These are phyloP conservation scores for Seriola rivoliana DNA, from an alignment of 2,113 vertebrate species.

Conservation along the genomic window DNA sequence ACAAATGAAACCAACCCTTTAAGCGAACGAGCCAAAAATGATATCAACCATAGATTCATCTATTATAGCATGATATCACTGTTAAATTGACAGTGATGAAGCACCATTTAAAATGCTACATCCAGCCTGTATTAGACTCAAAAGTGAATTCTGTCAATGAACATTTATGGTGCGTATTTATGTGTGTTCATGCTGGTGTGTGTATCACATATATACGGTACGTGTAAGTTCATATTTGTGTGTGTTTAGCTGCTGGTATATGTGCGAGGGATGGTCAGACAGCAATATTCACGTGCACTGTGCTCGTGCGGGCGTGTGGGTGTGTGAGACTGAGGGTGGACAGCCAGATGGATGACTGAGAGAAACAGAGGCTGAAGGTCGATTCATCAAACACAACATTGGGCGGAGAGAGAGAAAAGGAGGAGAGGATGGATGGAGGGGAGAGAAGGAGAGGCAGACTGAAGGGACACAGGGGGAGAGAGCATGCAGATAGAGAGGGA, in stretches of 20 bases:
- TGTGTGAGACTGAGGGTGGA: conserved; percentile 78
- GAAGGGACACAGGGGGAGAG: conserved; percentile 20
- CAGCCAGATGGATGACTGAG: conserved; percentile 80
- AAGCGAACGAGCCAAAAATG: not conserved
- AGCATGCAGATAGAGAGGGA: conserved; percentile 51
- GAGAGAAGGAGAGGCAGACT: not conserved
- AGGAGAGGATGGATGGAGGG: conserved; percentile 39
- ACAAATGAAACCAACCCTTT: not conserved
- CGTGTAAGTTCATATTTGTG: not conserved
- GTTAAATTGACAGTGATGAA: not conserved
- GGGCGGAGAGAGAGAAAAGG: conserved; percentile 59
- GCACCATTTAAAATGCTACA: not conserved
- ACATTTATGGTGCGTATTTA: not conserved
- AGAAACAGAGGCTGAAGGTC: conserved; percentile 78
- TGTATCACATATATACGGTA: not conserved
- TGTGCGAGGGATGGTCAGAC: conserved; percentile 41
- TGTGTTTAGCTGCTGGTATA: conserved; percentile 8
- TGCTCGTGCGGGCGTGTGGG: conserved; percentile 34
- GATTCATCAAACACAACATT: conserved; percentile 79
- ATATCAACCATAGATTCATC: not conserved
- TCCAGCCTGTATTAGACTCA: not conserved
- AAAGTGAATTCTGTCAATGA: not conserved
- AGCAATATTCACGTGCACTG: conserved; percentile 27
- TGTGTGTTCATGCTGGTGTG: not conserved
- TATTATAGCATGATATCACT: not conserved